Conservation (phyloP, 2,888 invertebrate species). For the Philaethria dido region DNA sequence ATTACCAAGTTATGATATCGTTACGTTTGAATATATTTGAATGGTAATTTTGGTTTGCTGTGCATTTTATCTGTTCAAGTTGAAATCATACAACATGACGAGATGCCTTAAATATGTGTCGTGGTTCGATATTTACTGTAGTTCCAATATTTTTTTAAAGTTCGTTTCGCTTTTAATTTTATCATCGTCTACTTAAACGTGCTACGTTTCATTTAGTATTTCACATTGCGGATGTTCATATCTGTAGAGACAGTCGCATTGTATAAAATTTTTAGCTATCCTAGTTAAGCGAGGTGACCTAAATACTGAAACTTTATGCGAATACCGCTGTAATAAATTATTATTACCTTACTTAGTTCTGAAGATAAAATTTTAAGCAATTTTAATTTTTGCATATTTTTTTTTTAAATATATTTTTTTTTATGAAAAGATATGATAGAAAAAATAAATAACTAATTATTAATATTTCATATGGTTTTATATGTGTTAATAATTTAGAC, state of each 20-base stretch:
- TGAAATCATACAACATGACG: not conserved
- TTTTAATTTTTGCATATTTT: not conserved
- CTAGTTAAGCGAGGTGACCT: conserved; percentile 39
- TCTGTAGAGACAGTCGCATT: conserved; percentile 29
- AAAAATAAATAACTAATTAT: no score
- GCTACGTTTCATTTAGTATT: conserved; percentile 3
- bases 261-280: conserved; percentile 40
- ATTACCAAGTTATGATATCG: conserved; percentile 42
- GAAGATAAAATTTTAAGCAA: no score
- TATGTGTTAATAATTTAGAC: no score
- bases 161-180: not conserved
- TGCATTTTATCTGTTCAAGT: not conserved
- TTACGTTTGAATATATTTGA: not conserved
- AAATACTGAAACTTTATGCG: conserved; percentile 28
- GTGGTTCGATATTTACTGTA: not conserved
- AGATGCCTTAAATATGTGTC: not conserved
- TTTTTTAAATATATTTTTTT: not conserved
- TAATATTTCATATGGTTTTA: no score
- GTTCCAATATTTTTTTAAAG: not conserved
- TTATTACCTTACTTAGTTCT: not conserved
- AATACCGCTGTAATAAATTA: conserved; percentile 11
- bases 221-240: conserved; percentile 32
- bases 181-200: not conserved
- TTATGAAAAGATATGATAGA: no score
- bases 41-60: conserved; percentile 13